phyloP scores from a whole-genome alignment of 2,888 invertebrate genomes.

The Cosmia trapezina region DNA sequence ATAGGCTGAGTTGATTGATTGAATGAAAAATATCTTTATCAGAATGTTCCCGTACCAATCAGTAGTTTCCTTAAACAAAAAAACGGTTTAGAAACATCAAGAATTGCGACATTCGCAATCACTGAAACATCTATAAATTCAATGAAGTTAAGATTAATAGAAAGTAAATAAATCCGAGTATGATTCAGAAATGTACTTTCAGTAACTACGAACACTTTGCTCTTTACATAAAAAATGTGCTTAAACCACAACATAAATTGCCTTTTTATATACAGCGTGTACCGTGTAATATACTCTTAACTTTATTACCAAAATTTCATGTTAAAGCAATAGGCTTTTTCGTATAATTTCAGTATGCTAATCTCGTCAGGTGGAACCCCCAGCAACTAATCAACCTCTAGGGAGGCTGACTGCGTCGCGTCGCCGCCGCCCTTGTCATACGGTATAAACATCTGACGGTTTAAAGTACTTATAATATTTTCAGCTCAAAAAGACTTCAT shows the following conservation, averaged over 20 bases:
- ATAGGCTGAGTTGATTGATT: too few species aligned
- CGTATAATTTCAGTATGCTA: constrained; percentile 81
- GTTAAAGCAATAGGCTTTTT: constrained; percentile 68
- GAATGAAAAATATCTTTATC: too few species aligned
- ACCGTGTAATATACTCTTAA: constrained; percentile 51
- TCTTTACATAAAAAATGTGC: background rate
- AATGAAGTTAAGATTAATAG: background rate
- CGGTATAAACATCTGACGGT: constrained; percentile 55
- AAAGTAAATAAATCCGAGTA: constrained; percentile 7
- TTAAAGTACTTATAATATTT: constrained; percentile 37
- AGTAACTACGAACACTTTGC: background rate
- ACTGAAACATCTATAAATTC: background rate
- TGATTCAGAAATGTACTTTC: background rate
- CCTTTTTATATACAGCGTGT: constrained; percentile 35
- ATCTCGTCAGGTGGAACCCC: constrained; percentile 75
- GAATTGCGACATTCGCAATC: background rate
- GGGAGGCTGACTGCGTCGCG: constrained; percentile 47
- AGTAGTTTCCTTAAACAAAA: background rate
- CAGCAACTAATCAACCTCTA: constrained; percentile 64
- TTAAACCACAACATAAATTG: constrained; percentile 12
- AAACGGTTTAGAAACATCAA: background rate
- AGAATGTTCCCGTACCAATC: background rate
- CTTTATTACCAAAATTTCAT: constrained; percentile 61
- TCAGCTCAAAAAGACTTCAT: constrained; percentile 44
- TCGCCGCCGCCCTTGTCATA: constrained; percentile 59